Evolutionary conservation across 2,888 invertebrate genomes (phyloP), one percentile per base, ranked within the genome.

Genomic region (Quadroppia sp.): DNA sequence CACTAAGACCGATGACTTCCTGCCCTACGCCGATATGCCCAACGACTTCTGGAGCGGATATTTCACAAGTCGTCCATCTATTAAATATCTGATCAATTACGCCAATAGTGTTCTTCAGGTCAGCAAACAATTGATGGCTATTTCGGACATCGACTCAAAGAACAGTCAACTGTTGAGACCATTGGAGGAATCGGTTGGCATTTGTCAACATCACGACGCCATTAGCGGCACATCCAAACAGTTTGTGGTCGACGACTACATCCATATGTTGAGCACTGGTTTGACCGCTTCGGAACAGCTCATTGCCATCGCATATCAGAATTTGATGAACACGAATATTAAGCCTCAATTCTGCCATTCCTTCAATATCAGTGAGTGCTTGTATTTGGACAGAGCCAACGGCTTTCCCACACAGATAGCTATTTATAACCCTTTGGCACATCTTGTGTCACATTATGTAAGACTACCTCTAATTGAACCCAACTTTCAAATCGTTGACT

Each of bases 31-130:
- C 0, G 90, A 90, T 72, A 90, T 90, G 80, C 86, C 88, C 0
- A 89, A 93, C 79, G 86, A 91, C 0, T 97, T 88, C 81, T 99
- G 97, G 98, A 94, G 95, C 0, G 74, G 78, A 0, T 94, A 91
- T 80, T 94, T 88, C 80, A 89, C 90, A 0, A 92, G 92, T 0
- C 85, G 92, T 25, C 78, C 83, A 3, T 80, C 82, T 4, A 77
- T 83, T 13, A 84, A 84, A 75, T 78, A 80, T 13, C 81, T 81
- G 76, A 81, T 81, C 25, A 78, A 82, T 74, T 53, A 78, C 15
- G 80, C 81, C 1, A 82, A 82, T 76, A 81, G 81, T 76, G 80
- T 83, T 56, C 77, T 84, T 2, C 77, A 90, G 89, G 85, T 89
- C 40, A 87, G 87, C 75, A 92, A 92, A 80, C 92, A 92, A 79